phyloP scores from a whole-genome alignment of 92 coral and sea anemone species.

The Palythoa caribaeorum region DNA sequence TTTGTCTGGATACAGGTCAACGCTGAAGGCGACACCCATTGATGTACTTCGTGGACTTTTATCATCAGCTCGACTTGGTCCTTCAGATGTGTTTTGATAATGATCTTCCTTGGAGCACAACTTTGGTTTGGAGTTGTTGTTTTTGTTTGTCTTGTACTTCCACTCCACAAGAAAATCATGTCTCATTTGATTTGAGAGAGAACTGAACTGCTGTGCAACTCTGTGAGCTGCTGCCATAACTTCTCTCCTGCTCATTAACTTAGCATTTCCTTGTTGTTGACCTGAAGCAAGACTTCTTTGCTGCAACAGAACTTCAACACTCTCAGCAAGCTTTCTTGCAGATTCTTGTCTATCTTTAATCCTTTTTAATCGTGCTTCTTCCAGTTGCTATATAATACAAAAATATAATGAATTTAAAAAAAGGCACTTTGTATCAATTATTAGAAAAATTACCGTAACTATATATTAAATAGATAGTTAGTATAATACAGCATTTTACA shows the following conservation, averaged over 20 bases:
- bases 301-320: slow-evolving; percentile 87
- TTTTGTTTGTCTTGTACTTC: slow-evolving; percentile 26
- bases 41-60: slow-evolving; percentile 26
- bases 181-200: slow-evolving; percentile 68
- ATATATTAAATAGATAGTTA: no score
- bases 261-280: slow-evolving; percentile 16
- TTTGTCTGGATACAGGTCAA: slow-evolving; percentile 64
- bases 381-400: slow-evolving; percentile 67
- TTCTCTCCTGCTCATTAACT: slow-evolving; percentile 68
- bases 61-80: neutral
- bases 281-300: slow-evolving; percentile 80
- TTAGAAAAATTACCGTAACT: neutral
- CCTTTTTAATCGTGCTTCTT: slow-evolving; percentile 83
- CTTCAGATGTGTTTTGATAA: neutral
- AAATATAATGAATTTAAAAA: neutral
- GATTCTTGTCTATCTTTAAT: slow-evolving; percentile 95
- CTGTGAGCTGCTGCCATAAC: slow-evolving; percentile 82
- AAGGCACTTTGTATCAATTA: neutral
- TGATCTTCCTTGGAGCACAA: neutral
- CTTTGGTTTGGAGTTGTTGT: slow-evolving; percentile 21
- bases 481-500: no score
- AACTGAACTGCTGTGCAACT: slow-evolving; percentile 77
- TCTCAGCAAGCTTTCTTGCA: slow-evolving; percentile 85
- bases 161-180: slow-evolving; percentile 77
- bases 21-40: slow-evolving; percentile 74